Evolutionary conservation across 2,113 vertebrate species (phyloP).

Genomic region (Myotis yumanensis): DNA sequence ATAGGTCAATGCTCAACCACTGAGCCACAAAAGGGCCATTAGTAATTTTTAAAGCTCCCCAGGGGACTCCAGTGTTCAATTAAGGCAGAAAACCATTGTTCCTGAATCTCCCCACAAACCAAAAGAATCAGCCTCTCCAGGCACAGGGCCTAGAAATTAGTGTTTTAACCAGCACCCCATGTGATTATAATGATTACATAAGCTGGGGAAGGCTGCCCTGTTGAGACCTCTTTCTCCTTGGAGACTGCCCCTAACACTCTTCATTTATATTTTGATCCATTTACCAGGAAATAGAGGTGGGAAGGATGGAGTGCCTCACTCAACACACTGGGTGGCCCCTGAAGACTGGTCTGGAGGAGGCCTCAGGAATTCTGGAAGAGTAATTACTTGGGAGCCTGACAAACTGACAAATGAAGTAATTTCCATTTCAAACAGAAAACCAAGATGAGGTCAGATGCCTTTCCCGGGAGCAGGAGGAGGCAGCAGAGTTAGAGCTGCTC

Average conservation of each 20-base stretch:
- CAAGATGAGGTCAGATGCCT: slow-evolving; percentile 78
- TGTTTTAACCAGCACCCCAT: background rate
- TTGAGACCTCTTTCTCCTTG: background rate
- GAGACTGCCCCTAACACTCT: background rate
- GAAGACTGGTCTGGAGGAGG: background rate
- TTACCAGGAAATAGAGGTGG: background rate
- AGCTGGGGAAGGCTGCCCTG: background rate
- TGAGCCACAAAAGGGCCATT: too few species aligned
- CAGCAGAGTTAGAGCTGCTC: background rate
- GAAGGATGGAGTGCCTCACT: background rate
- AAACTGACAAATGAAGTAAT: slow-evolving; percentile 81
- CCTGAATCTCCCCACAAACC: background rate
- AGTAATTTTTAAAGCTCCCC: background rate
- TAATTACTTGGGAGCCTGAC: slow-evolving; percentile 77
- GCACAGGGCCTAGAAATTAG: background rate
- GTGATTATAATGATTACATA: background rate
- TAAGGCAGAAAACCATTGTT: background rate
- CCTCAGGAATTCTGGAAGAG: slow-evolving; percentile 58
- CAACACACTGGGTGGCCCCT: background rate
- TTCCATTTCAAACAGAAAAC: slow-evolving; percentile 83
- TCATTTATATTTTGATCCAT: background rate
- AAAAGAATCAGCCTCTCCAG: background rate
- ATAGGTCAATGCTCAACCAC: too few species aligned
- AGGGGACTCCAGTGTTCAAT: background rate
- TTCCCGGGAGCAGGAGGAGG: slow-evolving; percentile 72